Evolutionary conservation across 2,113 vertebrate genomes (phyloP).

Genomic region (Jaculus jaculus): DNA sequence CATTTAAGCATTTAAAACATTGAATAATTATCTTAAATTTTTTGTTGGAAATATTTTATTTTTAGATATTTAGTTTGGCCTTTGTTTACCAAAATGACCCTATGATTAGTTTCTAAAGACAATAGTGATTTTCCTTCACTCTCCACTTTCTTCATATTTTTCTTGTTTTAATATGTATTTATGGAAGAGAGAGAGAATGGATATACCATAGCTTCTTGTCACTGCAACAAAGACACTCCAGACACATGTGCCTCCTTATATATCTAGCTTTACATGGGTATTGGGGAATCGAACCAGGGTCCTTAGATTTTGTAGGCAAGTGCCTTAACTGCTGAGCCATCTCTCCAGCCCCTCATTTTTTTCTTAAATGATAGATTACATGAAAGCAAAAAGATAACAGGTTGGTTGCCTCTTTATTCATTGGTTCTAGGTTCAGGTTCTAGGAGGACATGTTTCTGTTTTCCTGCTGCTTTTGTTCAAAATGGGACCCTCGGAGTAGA

Average conservation of each 20-base stretch:
- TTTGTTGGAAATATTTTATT: not conserved
- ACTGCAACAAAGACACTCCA: too few relatives aligned
- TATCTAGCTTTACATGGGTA: too few relatives aligned
- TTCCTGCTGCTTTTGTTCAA: constrained; percentile 29
- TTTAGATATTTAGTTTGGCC: constrained; percentile 22
- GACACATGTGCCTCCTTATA: too few relatives aligned
- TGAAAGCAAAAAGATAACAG: constrained; percentile 50
- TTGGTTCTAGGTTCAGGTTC: constrained; percentile 35
- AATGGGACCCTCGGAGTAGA: constrained; percentile 43
- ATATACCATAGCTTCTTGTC: too few relatives aligned
- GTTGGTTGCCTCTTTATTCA: constrained; percentile 33
- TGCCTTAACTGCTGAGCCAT: too few relatives aligned
- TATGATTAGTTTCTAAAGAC: constrained; percentile 49
- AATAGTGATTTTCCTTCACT: constrained; percentile 28
- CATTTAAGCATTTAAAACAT: not conserved
- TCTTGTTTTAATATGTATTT: too few relatives aligned
- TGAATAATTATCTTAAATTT: constrained; percentile 33
- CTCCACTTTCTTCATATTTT: constrained; percentile 23
- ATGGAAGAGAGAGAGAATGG: too few relatives aligned
- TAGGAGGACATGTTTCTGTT: constrained; percentile 39
- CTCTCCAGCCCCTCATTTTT: not conserved
- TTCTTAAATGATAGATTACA: constrained; percentile 3
- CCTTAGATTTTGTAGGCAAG: too few relatives aligned
- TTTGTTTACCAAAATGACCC: constrained; percentile 45
- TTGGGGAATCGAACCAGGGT: too few relatives aligned